phyloP scores from a whole-genome alignment of 2,797 vertebrate species.

The Epinephelus awoara region DNA sequence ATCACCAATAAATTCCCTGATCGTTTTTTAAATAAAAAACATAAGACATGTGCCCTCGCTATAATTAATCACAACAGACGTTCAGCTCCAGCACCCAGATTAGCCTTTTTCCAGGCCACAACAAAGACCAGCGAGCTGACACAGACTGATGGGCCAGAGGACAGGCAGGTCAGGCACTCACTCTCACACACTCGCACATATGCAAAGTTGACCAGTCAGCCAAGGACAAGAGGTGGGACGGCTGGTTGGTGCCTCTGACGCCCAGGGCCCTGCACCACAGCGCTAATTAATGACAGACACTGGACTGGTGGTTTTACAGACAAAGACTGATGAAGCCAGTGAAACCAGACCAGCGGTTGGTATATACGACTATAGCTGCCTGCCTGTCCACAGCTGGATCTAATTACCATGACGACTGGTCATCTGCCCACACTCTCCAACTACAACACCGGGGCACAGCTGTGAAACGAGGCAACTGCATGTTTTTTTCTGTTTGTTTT shows the following conservation, averaged over 20 bases:
- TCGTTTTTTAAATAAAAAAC: neutral
- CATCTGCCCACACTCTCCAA: conserved; percentile 31
- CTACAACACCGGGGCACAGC: conserved; percentile 11
- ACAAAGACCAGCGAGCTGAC: conserved; percentile 28
- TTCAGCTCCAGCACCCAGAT: conserved; percentile 14
- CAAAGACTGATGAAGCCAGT: conserved; percentile 23
- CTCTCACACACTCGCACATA: neutral
- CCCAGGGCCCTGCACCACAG: conserved; percentile 37
- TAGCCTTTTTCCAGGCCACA: conserved; percentile 23
- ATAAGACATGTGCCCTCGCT: neutral
- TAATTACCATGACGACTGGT: conserved; percentile 49
- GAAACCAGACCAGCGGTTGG: conserved; percentile 47
- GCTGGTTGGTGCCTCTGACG: conserved; percentile 37
- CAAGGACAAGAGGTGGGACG: conserved; percentile 31
- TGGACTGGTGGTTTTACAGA: conserved; percentile 36
- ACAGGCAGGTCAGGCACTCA: conserved; percentile 31
- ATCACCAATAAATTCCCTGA: neutral
- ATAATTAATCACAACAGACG: conserved; percentile 29
- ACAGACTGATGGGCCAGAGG: conserved; percentile 24
- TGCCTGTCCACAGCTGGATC: conserved; percentile 49
- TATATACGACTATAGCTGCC: conserved; percentile 18
- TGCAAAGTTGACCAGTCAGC: conserved; percentile 28
- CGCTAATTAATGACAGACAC: conserved; percentile 61
- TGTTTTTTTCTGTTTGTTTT: conserved; percentile 12
- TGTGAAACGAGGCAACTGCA: conserved; percentile 29